phyloP scores from a whole-genome alignment of 2,113 vertebrate species.

The Hypanus sabinus region DNA sequence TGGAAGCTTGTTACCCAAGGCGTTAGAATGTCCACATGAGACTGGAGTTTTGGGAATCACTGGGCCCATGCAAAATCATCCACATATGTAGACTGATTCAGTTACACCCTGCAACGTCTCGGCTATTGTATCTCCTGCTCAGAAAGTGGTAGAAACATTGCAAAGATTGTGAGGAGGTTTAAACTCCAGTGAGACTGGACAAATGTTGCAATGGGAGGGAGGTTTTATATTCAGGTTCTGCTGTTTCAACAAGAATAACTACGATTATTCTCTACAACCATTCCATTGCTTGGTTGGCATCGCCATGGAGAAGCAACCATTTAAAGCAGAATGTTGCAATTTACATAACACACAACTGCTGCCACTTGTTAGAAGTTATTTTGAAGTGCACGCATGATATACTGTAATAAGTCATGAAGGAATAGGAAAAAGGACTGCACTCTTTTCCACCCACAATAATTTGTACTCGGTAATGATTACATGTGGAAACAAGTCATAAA shows the following conservation, averaged over 20 bases:
- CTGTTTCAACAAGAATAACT: constrained; percentile 4
- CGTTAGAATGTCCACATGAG: neutral
- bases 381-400: neutral
- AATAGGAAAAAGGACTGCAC: neutral
- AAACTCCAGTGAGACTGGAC: neutral
- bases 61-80: neutral
- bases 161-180: neutral
- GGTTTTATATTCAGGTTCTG: neutral
- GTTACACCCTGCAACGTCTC: neutral
- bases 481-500: neutral
- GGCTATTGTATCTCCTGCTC: neutral
- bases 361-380: neutral
- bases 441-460: neutral
- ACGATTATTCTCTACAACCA: constrained; percentile 22
- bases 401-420: neutral
- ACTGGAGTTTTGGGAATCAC: neutral
- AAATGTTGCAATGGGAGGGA: neutral
- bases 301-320: neutral
- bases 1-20: neutral
- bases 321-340: neutral
- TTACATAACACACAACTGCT: neutral
- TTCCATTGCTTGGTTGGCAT: constrained; percentile 11
- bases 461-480: neutral
- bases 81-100: neutral
- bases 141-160: neutral